phyloP scores from a whole-genome alignment of 2,888 invertebrate species.

The Seira musarum region DNA sequence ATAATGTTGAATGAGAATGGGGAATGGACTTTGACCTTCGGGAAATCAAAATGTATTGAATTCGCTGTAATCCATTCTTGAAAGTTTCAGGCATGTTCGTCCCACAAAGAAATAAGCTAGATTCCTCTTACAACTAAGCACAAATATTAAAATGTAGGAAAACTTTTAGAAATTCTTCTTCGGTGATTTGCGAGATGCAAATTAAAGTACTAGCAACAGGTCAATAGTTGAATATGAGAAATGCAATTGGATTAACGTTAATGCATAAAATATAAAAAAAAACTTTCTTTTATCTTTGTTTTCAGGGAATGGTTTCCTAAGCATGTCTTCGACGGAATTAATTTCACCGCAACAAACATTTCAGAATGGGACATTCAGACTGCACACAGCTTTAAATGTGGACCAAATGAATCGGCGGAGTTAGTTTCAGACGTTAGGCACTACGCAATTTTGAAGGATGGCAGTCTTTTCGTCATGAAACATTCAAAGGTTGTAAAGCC shows the following conservation, averaged over 20 bases:
- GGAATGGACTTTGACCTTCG: neutral
- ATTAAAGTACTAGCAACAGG: neutral
- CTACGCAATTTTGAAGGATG: conserved; percentile 64
- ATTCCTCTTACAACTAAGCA: neutral
- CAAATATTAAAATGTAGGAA: neutral
- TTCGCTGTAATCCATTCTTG: neutral
- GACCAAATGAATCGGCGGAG: conserved; percentile 57
- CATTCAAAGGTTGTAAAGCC: conserved; percentile 57
- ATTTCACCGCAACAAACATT: conserved; percentile 57
- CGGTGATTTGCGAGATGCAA: no score
- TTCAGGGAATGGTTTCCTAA: conserved; percentile 67
- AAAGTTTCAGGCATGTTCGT: neutral
- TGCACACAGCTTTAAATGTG: conserved; percentile 59
- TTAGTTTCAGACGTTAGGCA: conserved; percentile 62
- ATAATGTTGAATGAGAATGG: no score
- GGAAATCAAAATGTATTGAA: neutral
- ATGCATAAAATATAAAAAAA: neutral
- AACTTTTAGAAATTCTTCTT: neutral
- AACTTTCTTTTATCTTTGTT: conserved; percentile 21
- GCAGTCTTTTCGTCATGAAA: conserved; percentile 63
- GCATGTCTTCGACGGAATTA: conserved; percentile 55
- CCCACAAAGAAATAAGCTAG: neutral
- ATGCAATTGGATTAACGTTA: neutral
- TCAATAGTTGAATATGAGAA: neutral
- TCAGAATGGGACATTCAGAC: conserved; percentile 63